Evolutionary conservation across 23 tunicate species (phyloP), one percentile per base, ranked within the genome.

Genomic region (Oikopleura vanhoeffeni): DNA sequence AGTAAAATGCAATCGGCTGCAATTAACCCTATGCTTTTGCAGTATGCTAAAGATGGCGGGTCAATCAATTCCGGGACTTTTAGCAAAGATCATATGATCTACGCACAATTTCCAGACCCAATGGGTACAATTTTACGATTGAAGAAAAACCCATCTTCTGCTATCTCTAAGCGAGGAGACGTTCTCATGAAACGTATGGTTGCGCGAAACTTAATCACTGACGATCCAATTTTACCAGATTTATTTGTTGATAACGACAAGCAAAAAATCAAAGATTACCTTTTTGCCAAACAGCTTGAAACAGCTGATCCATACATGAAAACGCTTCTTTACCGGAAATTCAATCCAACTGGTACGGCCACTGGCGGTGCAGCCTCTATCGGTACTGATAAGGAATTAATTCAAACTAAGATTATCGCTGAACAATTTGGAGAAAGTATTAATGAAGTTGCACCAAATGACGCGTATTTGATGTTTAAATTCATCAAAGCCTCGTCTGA

Each of bases 221-320:
- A 71, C 32, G 79, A 71, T 32, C 79, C 79, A 2, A 18, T 18
- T 30, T 32, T 71, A 2, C 79, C 79, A 33, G 79, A 71, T 30
- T 30, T 71, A 2, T 30, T 71, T 32, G 2, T 71, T 3, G 79
- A 71, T 38, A 30, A 30, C 27, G 35, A 71, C 34, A 13, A 18
- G 32, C 34, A 71, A 13, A 30, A 71, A 71, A 18, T 71, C 79
- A 71, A 71, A 30, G 79, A 71, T 18, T 71, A 71, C 79, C 35
- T 71, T 33, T 71, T 71, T 30, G 79, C 79, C 79, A 71, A 71
- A 38, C 79, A 71, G 79, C 79, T 71, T 32, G 35, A 71, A 2
- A 71, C 34, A 32, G 79, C 79, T 28, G 79, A 71, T 71, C 79
- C 79, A 3, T 71, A 13, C 79, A 71, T 71, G 79, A 18, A 71